Evolutionary conservation across 2,113 vertebrate genomes (phyloP).

Genomic region (Hydrochoerus hydrochaeris): DNA sequence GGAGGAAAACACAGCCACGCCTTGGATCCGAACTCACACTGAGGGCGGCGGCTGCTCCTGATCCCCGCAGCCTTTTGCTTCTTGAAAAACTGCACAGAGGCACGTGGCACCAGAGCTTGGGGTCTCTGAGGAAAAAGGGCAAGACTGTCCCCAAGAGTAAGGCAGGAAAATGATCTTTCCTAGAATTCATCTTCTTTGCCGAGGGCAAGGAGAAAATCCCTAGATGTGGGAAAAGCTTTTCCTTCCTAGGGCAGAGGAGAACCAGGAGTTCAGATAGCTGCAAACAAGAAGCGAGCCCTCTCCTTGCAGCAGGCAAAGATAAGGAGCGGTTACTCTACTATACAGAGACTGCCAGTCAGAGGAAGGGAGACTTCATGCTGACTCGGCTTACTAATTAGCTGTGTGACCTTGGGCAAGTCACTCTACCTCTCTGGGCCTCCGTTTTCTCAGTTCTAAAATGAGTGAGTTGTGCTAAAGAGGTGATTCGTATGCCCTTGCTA

Average conservation of each 20-base stretch:
- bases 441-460: constrained; percentile 49
- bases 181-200: not conserved
- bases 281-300: not conserved
- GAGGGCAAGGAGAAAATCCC: not conserved
- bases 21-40: fast-evolving
- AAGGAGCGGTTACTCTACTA: not conserved
- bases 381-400: not conserved
- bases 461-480: not conserved
- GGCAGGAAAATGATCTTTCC: not conserved
- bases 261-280: not conserved
- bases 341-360: not conserved
- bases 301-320: fast-evolving
- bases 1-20: not conserved
- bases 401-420: constrained; percentile 22
- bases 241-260: not conserved
- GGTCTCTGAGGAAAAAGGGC: not conserved
- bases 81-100: no score
- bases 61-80: no score
- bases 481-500: not conserved
- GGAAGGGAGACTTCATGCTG: not conserved
- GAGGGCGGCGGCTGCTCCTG: no score
- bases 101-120: not conserved
- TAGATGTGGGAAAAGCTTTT: not conserved
- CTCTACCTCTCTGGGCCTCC: constrained; percentile 34
- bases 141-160: not conserved